Percentiles rank a stretch among this genome's conserved stretches.
Conservation (phyloP, 1,140 invertebrate species). For the Zaprionus kolodkinae region DNA sequence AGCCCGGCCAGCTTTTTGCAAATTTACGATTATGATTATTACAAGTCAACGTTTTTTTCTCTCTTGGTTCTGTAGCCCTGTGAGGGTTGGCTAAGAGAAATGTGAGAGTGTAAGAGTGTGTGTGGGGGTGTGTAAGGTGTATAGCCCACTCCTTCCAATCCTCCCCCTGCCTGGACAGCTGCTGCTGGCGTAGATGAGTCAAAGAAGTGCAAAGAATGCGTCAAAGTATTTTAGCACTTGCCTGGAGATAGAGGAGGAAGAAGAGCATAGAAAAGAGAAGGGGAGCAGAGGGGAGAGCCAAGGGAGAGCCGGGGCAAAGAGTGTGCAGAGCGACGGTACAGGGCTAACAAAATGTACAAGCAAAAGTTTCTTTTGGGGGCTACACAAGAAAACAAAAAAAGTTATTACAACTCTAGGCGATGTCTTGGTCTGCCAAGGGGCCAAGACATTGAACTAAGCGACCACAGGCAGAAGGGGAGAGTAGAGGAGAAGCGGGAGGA, state of each 20-base stretch:
- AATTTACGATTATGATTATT: constrained; percentile 84
- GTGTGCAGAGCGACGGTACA: neutral
- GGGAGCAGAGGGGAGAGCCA: neutral
- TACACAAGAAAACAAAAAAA: constrained; percentile 43
- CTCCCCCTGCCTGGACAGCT: constrained; percentile 61
- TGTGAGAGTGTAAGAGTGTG: constrained; percentile 21
- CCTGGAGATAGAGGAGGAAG: neutral
- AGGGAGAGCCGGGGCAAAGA: constrained; percentile 14
- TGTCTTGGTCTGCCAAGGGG: constrained; percentile 27
- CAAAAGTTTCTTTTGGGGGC: constrained; percentile 61
- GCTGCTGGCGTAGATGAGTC: constrained; percentile 26
- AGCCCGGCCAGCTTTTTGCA: constrained; percentile 74
- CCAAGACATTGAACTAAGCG: constrained; percentile 68
- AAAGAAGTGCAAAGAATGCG: constrained; percentile 74
- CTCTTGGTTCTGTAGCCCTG: neutral
- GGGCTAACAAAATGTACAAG: constrained; percentile 57
- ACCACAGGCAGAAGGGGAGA: constrained; percentile 6
- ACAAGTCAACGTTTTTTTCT: constrained; percentile 74
- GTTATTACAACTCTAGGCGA: constrained; percentile 74
- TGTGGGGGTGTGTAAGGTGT: neutral
- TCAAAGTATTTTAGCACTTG: constrained; percentile 73
- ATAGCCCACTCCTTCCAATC: no score
- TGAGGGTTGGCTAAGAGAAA: constrained; percentile 44
- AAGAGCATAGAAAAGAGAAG: neutral
- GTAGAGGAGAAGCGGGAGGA: constrained; percentile 2